These are phyloP conservation scores for Aeoliscus strigatus DNA, from an alignment of 2,797 vertebrate genomes.

Conservation along the genomic window DNA sequence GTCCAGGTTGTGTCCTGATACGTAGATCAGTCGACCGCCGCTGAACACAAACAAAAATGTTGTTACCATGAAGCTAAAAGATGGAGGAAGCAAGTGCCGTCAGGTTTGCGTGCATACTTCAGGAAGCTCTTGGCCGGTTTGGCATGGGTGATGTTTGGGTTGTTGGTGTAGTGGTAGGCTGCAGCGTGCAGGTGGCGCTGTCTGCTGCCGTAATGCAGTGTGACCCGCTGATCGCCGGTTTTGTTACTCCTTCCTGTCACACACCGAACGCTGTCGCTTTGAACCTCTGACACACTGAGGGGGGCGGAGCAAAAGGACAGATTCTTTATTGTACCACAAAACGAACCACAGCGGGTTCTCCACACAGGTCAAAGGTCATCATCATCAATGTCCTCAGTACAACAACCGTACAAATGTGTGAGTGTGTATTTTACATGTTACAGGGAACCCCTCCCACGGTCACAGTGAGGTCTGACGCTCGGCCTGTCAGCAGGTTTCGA, in stretches of 20 bases:
- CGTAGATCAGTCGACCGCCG: constrained; percentile 84
- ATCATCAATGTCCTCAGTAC: no score
- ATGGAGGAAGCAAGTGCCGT: background rate
- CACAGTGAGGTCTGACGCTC: constrained; percentile 78
- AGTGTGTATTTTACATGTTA: constrained; percentile 77
- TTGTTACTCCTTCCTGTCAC: constrained; percentile 79
- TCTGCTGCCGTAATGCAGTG: constrained; percentile 79
- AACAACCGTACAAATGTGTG: no score
- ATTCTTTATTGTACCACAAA: no score
- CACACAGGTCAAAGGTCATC: no score
- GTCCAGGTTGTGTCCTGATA: constrained; percentile 86
- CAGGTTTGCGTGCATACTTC: constrained; percentile 64
- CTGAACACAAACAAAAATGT: constrained; percentile 62
- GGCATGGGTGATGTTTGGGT: constrained; percentile 88
- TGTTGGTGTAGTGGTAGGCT: constrained; percentile 81
- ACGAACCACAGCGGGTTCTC: no score
- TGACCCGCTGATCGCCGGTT: constrained; percentile 77
- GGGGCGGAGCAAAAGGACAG: no score
- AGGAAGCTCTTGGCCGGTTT: constrained; percentile 88
- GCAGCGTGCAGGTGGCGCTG: constrained; percentile 74
- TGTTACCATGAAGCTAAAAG: background rate
- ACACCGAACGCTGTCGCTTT: constrained; percentile 78
- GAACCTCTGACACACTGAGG: constrained; percentile 76
- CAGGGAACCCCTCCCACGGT: constrained; percentile 85
- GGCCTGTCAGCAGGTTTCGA: constrained; percentile 84